Evolutionary conservation across 2,113 vertebrate species (phyloP), one percentile per base, ranked within the genome.

Genomic region (Otus sunia): DNA sequence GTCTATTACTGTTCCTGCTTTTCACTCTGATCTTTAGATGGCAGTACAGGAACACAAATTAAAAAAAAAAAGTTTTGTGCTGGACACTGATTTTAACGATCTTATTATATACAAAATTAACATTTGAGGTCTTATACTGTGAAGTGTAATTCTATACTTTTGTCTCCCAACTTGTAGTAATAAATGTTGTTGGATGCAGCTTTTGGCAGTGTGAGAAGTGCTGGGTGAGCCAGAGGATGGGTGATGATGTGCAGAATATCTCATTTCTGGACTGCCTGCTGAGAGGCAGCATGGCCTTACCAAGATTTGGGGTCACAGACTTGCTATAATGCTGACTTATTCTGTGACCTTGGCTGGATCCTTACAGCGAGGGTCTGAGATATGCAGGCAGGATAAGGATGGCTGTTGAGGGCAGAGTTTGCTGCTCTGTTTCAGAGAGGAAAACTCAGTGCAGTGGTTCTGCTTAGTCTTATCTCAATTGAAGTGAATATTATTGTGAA

Each of bases 1-100:
- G 26, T 37, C 13, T 37, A 2, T 76, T 52, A 5, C 12, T 60
- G 29, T 19, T 32, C 34, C 45, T 50, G 43, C 36, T 96, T 91
- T 96, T 89, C 49, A 9, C 36, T 56, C 11, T 88, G 27, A 37
- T 34, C 96, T 97, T 86, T 93, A 97, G 98, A 91, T 98, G 98
- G 98, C 98, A 97, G 94, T 92, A 92, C 69, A 95, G 89, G 94
- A 97, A 77, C 79, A 47, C 32, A n/a, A 39, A 82, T 59, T 22
- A 32, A 39, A 43, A 41, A 29, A 14, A 16, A 23, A 16, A 64
- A 16, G 5, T 36, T 5, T 32, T 19, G 3, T 53, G 41, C 30
- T 67, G 55, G 52, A 81, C 11, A 5, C 4, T 59, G 8, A 36
- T 60, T 50, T 50, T 47, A 66, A 29, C 36, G 62, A 5, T 77